Evolutionary conservation across 1,140 invertebrate genomes (phyloP), one percentile per base, ranked within the genome.

Genomic region (Centruroides sculpturatus): DNA sequence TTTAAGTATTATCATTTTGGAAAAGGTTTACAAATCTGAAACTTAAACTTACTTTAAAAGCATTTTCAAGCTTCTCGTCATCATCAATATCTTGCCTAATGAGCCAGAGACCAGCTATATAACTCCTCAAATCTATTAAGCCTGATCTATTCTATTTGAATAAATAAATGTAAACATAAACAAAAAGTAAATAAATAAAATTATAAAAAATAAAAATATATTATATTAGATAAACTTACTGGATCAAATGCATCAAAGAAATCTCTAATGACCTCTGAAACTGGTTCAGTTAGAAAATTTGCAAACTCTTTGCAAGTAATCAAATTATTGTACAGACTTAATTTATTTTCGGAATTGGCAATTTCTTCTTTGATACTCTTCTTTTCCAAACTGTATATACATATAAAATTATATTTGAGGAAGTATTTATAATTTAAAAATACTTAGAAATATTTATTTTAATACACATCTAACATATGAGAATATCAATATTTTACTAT

Each of bases 201-300:
- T n/a, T n/a, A n/a, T n/a, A n/a, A 46, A 8, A 23, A 23, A 47
- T 35, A 48, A 10, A 9, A 8, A 23, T 47, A 47, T 1, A 41
- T 5, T 41, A 8, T 41, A 23, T 13, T 35, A 46, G 23, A 34
- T 9, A 12, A 53, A 59, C 9, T 55, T 58, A 58, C 60, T 49
- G 57, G 60, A 55, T 58, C 52, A 5, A 62, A 5, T 10, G 49
- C 23, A 4, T 47, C 11, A 47, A 36, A 58, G 12, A 62, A 62
- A 23, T 62, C 60, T 13, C 41, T 62, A 12, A 62, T 11, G 3
- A 35, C 56, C 41, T 62, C 60, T 13, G 60, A 47, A 51, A 56
- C 54, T 13, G 56, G 12, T 55, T 62, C 46, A 35, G 47, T 56
- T 3, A 62, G 34, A 6, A 55, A 58, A 11, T 13, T 11, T 5